Percentiles rank a stretch among this genome's conserved stretches.
Evolutionary conservation across 1,140 invertebrate genomes (phyloP).

Genomic region (Prorops nasuta): DNA sequence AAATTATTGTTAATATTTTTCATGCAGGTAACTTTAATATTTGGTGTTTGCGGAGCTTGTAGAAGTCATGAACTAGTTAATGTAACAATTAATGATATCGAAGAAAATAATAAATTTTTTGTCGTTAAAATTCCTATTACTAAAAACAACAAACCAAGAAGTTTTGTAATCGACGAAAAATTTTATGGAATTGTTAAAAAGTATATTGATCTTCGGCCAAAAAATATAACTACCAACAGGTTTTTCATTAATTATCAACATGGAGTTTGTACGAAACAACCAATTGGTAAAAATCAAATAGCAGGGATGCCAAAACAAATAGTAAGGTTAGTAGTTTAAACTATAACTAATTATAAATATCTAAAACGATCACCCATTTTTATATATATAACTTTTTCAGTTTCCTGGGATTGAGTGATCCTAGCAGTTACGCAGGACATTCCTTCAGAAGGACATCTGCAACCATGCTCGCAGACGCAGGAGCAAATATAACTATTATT

Average conservation of each 20-base stretch:
- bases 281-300: slow-evolving; percentile 5
- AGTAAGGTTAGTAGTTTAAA: not conserved
- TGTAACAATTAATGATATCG: not conserved
- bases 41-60: slow-evolving; percentile 5
- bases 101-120: not conserved
- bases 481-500: not conserved
- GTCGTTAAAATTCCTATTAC: not conserved
- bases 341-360: not conserved
- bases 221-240: not conserved
- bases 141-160: not conserved
- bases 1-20: not conserved
- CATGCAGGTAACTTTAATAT: not conserved
- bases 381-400: not conserved
- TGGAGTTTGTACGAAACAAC: not conserved
- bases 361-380: not conserved
- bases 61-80: not conserved
- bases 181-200: not conserved
- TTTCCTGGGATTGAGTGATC: not conserved
- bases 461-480: not conserved
- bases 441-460: not conserved
- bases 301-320: slow-evolving; percentile 8
- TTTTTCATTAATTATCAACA: slow-evolving; percentile 5
- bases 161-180: not conserved
- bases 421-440: not conserved
- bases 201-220: not conserved